Conservation (phyloP, 2,888 invertebrate genomes). For the Chloroclystis v-ata region DNA sequence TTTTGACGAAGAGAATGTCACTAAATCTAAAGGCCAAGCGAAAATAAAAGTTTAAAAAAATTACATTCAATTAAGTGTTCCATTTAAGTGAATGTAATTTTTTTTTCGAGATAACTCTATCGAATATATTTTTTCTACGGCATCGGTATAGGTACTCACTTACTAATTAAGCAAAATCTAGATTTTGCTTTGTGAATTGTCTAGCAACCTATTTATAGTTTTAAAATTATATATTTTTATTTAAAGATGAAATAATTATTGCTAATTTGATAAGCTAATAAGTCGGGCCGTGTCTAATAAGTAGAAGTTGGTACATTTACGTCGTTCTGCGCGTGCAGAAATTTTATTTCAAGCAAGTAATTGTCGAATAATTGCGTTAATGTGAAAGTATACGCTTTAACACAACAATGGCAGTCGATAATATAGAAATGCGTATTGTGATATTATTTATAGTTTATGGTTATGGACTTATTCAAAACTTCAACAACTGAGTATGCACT, state of each 20-base stretch:
- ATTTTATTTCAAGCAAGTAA: conserved; percentile 65
- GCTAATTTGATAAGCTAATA: no score
- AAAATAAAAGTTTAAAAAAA: no score
- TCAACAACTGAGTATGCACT: conserved; percentile 5
- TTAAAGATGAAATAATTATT: no score
- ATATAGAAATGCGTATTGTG: conserved; percentile 39
- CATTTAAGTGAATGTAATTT: no score
- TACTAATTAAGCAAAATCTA: conserved; percentile 63
- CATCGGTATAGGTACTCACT: no score
- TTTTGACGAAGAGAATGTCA: no score
- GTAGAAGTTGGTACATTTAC: conserved; percentile 59
- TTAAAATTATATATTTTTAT: conserved; percentile 36
- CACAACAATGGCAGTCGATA: conserved; percentile 67
- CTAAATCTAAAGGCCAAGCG: no score
- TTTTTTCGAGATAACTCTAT: no score
- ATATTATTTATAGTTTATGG: conserved; percentile 35
- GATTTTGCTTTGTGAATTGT: neutral
- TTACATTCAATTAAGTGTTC: no score
- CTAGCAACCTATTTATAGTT: neutral
- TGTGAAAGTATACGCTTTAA: conserved; percentile 74
- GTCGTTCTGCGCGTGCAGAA: conserved; percentile 53
- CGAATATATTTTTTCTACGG: no score
- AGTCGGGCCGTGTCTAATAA: conserved; percentile 53
- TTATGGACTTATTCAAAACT: conserved; percentile 21
- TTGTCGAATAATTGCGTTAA: conserved; percentile 76